These are phyloP conservation scores for Drosophila takahashii DNA, from an alignment of 1,140 invertebrate genomes.

Conservation along the genomic window DNA sequence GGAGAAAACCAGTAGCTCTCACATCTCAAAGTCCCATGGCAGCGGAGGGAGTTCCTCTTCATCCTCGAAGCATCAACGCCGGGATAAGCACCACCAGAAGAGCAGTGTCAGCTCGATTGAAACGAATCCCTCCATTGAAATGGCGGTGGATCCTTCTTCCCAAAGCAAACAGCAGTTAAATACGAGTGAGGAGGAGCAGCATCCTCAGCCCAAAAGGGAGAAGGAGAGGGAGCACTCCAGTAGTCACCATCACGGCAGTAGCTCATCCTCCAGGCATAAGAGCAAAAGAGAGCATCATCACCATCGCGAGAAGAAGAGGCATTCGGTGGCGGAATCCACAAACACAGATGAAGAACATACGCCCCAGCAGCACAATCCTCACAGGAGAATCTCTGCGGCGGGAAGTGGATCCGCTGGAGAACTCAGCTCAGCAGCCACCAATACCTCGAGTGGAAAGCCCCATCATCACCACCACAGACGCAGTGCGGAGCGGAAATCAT, in stretches of 20 bases:
- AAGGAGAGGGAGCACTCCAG: constrained; percentile 46
- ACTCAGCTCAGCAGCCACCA: constrained; percentile 53
- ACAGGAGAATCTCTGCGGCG: constrained; percentile 62
- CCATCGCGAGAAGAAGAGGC: constrained; percentile 79
- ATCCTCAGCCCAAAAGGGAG: constrained; percentile 42
- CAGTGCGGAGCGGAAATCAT: constrained; percentile 72
- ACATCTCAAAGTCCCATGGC: constrained; percentile 50
- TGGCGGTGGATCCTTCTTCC: neutral
- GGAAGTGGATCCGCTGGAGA: constrained; percentile 61
- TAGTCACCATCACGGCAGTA: constrained; percentile 64
- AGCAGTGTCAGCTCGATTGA: constrained; percentile 40
- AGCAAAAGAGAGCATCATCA: constrained; percentile 78
- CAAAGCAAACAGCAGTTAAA: constrained; percentile 42
- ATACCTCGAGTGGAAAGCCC: constrained; percentile 51
- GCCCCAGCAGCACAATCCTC: constrained; percentile 52
- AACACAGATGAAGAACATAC: constrained; percentile 73
- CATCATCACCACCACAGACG: constrained; percentile 65
- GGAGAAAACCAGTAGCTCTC: constrained; percentile 47
- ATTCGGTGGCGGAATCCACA: constrained; percentile 72
- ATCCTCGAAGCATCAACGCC: constrained; percentile 66
- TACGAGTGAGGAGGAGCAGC: constrained; percentile 68
- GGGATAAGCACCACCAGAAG: constrained; percentile 66
- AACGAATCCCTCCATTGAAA: constrained; percentile 24
- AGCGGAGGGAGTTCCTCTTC: constrained; percentile 42
- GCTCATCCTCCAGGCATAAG: constrained; percentile 65